phyloP scores from a whole-genome alignment of 2,113 vertebrate species.

The Pithys albifrons region DNA sequence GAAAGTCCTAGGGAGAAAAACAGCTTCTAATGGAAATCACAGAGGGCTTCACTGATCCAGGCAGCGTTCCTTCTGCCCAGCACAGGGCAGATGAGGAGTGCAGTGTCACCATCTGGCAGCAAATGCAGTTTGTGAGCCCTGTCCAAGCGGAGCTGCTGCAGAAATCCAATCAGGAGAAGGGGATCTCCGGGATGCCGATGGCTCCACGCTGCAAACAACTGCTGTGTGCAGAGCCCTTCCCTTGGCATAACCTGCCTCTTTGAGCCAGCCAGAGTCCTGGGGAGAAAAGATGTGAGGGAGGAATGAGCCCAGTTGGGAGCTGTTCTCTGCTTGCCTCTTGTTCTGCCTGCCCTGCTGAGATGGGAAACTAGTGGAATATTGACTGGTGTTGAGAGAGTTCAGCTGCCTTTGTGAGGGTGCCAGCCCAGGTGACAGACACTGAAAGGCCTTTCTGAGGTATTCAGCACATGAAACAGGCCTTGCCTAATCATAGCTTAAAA shows the following conservation, averaged over 20 bases:
- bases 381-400: not conserved
- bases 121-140: not conserved
- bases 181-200: not conserved
- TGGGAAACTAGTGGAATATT: not conserved
- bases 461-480: not conserved
- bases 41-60: not conserved
- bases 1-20: not conserved
- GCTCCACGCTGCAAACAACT: not conserved
- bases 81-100: not conserved
- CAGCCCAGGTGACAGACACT: slow-evolving; percentile 18
- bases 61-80: not conserved
- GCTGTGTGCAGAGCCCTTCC: not conserved
- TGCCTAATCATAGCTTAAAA: slow-evolving; percentile 37
- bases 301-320: not conserved
- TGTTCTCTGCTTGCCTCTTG: not conserved
- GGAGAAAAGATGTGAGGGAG: not conserved
- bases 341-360: slow-evolving; percentile 6
- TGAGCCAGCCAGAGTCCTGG: not conserved
- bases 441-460: slow-evolving; percentile 39
- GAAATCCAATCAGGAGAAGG: not conserved
- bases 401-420: slow-evolving; percentile 12
- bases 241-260: not conserved
- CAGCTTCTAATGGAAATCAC: not conserved
- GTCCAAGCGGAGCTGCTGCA: not conserved
- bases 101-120: slow-evolving; percentile 22